Evolutionary conservation across 35 echinoderm and acorn worm species (phyloP).

Genomic region (Apostichopus japonicus): DNA sequence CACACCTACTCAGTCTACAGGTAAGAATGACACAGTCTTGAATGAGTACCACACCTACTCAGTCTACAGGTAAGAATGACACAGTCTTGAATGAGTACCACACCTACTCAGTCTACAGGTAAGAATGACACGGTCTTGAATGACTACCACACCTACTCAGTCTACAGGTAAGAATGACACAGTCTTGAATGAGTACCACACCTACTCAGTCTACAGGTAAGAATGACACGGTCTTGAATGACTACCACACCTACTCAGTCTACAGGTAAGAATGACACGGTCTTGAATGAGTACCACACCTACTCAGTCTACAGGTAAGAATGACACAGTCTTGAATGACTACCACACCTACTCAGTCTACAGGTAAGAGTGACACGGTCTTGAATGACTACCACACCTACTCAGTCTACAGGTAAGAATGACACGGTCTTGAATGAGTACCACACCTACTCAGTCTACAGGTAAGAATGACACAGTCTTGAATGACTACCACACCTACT

Average conservation of each 20-base stretch:
- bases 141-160: too few relatives aligned
- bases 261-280: too few relatives aligned
- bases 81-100: slow-evolving; percentile 75
- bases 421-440: slow-evolving; percentile 78
- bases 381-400: slow-evolving; percentile 93
- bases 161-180: too few relatives aligned
- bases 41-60: too few relatives aligned
- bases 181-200: too few relatives aligned
- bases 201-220: too few relatives aligned
- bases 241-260: too few relatives aligned
- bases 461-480: slow-evolving; percentile 63
- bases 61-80: background rate
- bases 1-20: too few relatives aligned
- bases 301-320: too few relatives aligned
- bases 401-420: slow-evolving; percentile 86
- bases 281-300: background rate
- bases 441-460: slow-evolving; percentile 96
- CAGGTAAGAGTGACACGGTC: background rate
- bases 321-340: too few relatives aligned
- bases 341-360: background rate
- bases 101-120: slow-evolving; percentile 96
- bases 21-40: too few relatives aligned
- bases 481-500: slow-evolving; percentile 96
- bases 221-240: too few relatives aligned
- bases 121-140: background rate